These are phyloP conservation scores for Mormyrops attenuatus DNA, from an alignment of 2,797 vertebrate genomes.

Conservation along the genomic window DNA sequence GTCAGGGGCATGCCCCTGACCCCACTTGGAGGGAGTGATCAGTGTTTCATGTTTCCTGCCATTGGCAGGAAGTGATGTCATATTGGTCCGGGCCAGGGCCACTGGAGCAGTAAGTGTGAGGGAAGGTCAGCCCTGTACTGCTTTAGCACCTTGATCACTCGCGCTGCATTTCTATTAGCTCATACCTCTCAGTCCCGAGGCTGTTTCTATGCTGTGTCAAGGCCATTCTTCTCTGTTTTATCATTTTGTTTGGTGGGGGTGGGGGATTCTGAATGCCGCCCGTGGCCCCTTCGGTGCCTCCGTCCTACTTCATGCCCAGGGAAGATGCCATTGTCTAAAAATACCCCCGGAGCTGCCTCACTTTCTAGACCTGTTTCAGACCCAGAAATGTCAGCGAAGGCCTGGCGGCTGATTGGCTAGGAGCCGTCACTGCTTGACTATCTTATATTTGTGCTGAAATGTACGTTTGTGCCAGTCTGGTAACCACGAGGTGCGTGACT, in stretches of 20 bases:
- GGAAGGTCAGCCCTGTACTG: not conserved
- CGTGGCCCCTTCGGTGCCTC: not conserved
- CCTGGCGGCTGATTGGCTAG: not conserved
- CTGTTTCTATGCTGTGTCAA: not conserved
- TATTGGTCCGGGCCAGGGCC: not conserved
- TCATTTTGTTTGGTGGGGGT: not conserved
- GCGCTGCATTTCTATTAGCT: not conserved
- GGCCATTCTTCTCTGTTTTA: not conserved
- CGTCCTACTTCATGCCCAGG: not conserved
- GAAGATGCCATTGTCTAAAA: not conserved
- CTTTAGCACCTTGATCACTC: not conserved
- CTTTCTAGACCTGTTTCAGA: not conserved
- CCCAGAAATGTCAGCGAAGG: not conserved
- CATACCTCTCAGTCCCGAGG: not conserved
- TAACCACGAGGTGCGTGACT: not conserved
- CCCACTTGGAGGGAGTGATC: not conserved
- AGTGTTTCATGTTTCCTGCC: not conserved
- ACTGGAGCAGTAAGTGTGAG: not conserved
- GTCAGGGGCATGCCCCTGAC: too few species aligned
- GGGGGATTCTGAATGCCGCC: not conserved
- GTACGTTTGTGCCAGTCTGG: not conserved
- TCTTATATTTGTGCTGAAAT: too few species aligned
- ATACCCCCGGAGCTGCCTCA: not conserved
- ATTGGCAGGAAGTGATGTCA: not conserved
- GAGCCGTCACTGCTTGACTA: not conserved